Base-by-base conservation (phyloP, 2,888 invertebrate genomes). In the Dyspetes luteomarginatus region DNA sequence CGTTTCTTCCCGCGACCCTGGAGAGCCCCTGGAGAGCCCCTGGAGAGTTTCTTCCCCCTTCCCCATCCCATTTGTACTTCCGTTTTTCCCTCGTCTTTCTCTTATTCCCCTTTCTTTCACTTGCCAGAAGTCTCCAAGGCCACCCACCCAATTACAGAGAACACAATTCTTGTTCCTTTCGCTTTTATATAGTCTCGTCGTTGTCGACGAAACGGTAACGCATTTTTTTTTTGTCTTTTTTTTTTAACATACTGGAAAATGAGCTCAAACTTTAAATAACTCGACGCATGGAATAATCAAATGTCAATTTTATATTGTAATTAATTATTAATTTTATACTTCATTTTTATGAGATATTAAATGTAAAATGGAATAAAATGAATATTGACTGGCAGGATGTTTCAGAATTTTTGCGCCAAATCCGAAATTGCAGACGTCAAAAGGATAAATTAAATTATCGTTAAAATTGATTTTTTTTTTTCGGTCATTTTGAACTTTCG, bases 121-220 rank as follows among this genome's bases (percentile, higher is more conserved):
- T 81, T 58, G 41, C 56, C 75, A 72, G 36, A 75, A 76, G 56
- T 71, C 73, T 56, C 73, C 74, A 68, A 74, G 81, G 76, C 52
- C 80, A 79, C 65, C 79, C 76, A 65, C 67, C 83, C 83, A 85
- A 85, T 85, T 83, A 85, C 75, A 67, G 72, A 64, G 72, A 64
- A 60, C 72, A 30, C 19, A 56, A 15, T 36, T 64, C 56, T 62
- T 48, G 45, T 64, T 68, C 50, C 68, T 69, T 45, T 62, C 62
- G 48, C 64, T 69, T 58, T 62, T 64, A 58, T 71, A 55, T 28
- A 17, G n/a, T 19, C 55, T 55, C 41, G 17, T 41, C 60, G 22
- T 56, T 56, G 4, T 60, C 60, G 22, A 24, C 52, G 26, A 48
- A 48, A 71, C 50, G 50, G 15, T 60, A 60, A 60, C 48, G 48